Conservation (phyloP, 2,888 invertebrate genomes). For the Parnassius mnemosyne region DNA sequence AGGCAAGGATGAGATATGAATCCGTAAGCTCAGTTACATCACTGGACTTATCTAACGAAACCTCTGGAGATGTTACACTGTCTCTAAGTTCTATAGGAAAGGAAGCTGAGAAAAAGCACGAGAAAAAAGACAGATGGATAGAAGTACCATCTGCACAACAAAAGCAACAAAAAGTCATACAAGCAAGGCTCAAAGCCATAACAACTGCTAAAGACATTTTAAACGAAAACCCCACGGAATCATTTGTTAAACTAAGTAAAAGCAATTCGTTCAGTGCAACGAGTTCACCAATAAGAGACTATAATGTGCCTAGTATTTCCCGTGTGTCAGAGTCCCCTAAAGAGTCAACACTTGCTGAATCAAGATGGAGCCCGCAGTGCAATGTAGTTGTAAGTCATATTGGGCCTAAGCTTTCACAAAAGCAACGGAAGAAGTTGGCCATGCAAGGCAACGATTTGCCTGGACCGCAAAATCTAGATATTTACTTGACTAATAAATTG, state of each 20-base stretch:
- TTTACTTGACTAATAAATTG: slow-evolving; percentile 50
- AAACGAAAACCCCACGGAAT: slow-evolving; percentile 57
- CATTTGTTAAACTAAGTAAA: slow-evolving; percentile 63
- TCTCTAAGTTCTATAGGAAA: slow-evolving; percentile 61
- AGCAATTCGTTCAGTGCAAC: slow-evolving; percentile 54
- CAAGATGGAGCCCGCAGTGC: slow-evolving; percentile 53
- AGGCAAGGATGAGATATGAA: slow-evolving; percentile 64
- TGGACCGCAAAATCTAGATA: slow-evolving; percentile 49
- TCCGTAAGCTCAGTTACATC: slow-evolving; percentile 67
- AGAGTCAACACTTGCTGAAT: slow-evolving; percentile 49
- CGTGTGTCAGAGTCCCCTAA: slow-evolving; percentile 63
- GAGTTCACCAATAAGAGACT: slow-evolving; percentile 28
- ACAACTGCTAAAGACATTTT: slow-evolving; percentile 62
- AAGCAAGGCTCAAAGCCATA: slow-evolving; percentile 72
- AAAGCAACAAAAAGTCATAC: slow-evolving; percentile 72
- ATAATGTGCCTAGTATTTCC: slow-evolving; percentile 43
- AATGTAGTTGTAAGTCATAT: slow-evolving; percentile 64
- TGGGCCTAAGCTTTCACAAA: slow-evolving; percentile 82
- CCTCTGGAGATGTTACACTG: slow-evolving; percentile 62
- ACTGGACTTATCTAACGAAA: slow-evolving; percentile 62
- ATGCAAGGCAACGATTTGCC: slow-evolving; percentile 60
- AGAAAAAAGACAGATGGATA: slow-evolving; percentile 65
- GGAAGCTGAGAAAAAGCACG: slow-evolving; percentile 49
- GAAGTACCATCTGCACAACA: slow-evolving; percentile 66
- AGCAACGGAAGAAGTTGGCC: slow-evolving; percentile 82